Conservation (phyloP, 2,113 vertebrate species). For the Theristicus caerulescens region DNA sequence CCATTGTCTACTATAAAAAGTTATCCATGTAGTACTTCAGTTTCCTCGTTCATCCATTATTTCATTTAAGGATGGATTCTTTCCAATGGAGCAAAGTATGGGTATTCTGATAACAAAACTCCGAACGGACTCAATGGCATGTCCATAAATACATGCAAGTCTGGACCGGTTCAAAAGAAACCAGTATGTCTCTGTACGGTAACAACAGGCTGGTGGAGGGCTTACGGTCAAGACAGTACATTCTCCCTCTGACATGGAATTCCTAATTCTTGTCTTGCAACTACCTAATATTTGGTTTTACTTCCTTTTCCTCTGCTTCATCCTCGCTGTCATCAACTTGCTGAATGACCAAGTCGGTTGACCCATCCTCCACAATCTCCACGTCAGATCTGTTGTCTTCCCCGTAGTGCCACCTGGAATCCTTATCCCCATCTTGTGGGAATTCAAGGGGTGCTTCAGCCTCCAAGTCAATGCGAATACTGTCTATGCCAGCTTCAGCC, state of each 20-base stretch:
- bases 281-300: conserved; percentile 77
- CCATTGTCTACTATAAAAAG: not conserved
- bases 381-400: conserved; percentile 86
- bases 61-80: conserved; percentile 8
- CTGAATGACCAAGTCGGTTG: conserved; percentile 91
- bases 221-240: not conserved
- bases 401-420: conserved; percentile 77
- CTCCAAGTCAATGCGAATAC: conserved; percentile 83
- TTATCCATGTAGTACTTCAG: not conserved
- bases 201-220: conserved; percentile 20
- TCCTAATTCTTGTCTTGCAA: not conserved
- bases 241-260: not conserved
- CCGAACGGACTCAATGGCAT: not conserved
- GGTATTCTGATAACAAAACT: conserved; percentile 32
- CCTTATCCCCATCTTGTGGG: conserved; percentile 78
- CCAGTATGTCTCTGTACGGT: not conserved
- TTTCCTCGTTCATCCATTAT: not conserved
- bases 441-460: conserved; percentile 74
- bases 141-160: conserved; percentile 71
- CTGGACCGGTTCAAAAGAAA: conserved; percentile 10
- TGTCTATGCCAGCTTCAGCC: conserved; percentile 88
- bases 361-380: conserved; percentile 91
- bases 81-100: conserved; percentile 16
- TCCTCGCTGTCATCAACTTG: conserved; percentile 96
- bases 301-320: conserved; percentile 82